These are phyloP conservation scores for Drosophila nikananu DNA, from an alignment of 1,140 invertebrate species.

Conservation along the genomic window DNA sequence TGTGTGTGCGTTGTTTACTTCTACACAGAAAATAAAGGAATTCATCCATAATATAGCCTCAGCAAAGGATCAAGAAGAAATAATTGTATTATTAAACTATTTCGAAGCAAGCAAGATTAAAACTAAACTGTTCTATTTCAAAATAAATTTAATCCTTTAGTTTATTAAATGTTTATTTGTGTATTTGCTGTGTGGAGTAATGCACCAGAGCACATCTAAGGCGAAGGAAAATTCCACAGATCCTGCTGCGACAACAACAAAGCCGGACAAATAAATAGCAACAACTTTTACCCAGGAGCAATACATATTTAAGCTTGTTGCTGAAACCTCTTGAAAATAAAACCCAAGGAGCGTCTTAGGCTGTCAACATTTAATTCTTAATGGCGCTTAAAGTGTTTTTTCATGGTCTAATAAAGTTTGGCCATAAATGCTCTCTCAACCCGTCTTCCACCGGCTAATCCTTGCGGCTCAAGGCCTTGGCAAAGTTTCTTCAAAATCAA, in stretches of 20 bases:
- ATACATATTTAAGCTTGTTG: conserved; percentile 19
- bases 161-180: neutral
- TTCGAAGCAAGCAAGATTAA: neutral
- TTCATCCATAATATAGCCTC: too few species aligned
- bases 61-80: too few species aligned
- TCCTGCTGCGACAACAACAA: conserved; percentile 10
- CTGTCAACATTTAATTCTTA: conserved; percentile 49
- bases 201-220: neutral
- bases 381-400: conserved; percentile 37
- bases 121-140: neutral
- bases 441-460: conserved; percentile 19
- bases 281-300: conserved; percentile 5
- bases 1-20: neutral
- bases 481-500: conserved; percentile 47
- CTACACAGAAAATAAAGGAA: conserved; percentile 1
- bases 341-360: conserved; percentile 31
- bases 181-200: neutral
- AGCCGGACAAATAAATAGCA: neutral
- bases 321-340: conserved; percentile 28
- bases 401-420: conserved; percentile 45
- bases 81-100: neutral
- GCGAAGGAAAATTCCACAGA: neutral
- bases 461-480: conserved; percentile 20
- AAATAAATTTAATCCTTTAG: neutral
- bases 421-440: conserved; percentile 26